Base-by-base conservation (phyloP, 2,888 invertebrate species). In the Tenthredo notha region DNA sequence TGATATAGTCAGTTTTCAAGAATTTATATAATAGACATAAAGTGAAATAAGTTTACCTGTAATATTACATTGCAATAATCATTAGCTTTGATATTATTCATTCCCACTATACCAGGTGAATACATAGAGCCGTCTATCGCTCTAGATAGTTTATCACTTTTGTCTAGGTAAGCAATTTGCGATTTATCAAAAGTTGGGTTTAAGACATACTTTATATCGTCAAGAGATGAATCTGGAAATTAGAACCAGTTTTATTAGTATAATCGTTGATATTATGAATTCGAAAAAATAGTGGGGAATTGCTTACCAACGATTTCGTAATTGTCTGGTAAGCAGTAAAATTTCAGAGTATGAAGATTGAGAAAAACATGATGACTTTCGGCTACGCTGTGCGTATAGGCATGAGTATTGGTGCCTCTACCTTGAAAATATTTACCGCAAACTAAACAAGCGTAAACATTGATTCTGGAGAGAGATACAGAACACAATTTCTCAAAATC, bases 401-500 rank as follows among this genome's bases (percentile, higher is more conserved):
- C 99, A 94, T 99, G 98, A 0, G 99, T 99, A 91, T 98, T 99
- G 9, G 98, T 98, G 0, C 99, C 99, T 92, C 99, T 96, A 1
- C 99, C 98, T 96, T 97, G 95, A 92, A 99, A 99, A 93, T 99
- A 99, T 94, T 99, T 99, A 29, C 99, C 99, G 94, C 99, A 99
- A 0, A 99, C 98, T 86, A 99, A 95, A 92, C 99, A 99, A 9
- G 99, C 99, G 93, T 99, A 99, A 50, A 99, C 99, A 95, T 99
- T 99, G 89, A 99, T 98, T 91, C 99, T 96, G 0, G 99, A 99
- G 87, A 99, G 93, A 0, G 99, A 99, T 58, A 99, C 97, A 0
- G 99, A 99, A 93, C 99, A 99, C 37, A 99, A 94, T 93, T 99
- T 99, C 94, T 99, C 99, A 94, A 99, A 99, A 94, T 99, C 99